These are phyloP conservation scores for Corythornis vintsioides DNA, from an alignment of 2,113 vertebrate species.

Conservation along the genomic window DNA sequence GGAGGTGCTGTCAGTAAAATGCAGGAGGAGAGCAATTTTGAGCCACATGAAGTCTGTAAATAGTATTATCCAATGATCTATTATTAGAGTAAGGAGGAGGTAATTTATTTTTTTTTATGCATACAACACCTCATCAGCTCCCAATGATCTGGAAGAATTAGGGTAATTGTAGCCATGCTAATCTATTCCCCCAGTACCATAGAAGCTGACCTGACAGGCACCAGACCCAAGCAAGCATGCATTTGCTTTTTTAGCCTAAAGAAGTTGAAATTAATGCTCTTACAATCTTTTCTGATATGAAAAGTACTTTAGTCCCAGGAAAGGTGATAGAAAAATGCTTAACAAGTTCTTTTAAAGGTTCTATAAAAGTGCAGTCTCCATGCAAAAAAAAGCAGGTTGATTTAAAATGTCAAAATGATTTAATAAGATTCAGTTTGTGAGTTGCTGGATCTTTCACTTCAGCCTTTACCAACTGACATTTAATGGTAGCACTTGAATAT, in stretches of 20 bases:
- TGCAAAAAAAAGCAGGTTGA: neutral
- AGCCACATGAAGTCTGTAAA: neutral
- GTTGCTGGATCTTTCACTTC: fast-evolving
- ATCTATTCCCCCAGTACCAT: neutral
- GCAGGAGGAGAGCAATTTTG: neutral
- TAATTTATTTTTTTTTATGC: neutral
- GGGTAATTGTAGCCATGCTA: neutral
- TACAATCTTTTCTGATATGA: neutral
- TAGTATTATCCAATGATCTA: neutral
- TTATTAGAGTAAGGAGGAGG: neutral
- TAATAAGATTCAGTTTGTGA: neutral
- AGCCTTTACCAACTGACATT: neutral
- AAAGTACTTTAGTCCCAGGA: neutral
- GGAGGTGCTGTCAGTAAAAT: neutral
- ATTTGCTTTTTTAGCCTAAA: neutral
- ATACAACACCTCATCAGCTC: neutral
- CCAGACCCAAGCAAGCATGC: neutral
- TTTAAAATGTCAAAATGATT: neutral
- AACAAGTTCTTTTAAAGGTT: neutral
- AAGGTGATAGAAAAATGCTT: neutral
- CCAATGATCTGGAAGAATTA: neutral
- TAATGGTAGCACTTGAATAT: neutral
- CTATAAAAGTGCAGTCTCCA: neutral
- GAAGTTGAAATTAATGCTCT: neutral
- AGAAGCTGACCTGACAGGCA: neutral